Conservation (phyloP, 2,113 vertebrate genomes). For the Gorilla gorilla region DNA sequence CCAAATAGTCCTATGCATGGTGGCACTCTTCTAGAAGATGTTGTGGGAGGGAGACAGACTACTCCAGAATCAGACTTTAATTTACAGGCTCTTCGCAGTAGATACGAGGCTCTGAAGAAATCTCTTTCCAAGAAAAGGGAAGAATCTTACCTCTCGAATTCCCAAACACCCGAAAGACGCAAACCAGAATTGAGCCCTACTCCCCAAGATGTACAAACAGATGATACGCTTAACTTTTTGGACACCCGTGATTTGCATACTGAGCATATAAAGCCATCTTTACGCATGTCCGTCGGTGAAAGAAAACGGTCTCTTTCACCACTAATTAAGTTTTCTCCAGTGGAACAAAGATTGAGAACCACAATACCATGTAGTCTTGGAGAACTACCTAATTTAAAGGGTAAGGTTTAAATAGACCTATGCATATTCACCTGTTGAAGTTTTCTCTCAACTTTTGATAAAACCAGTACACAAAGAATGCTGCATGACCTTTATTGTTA, state of each 20-base stretch:
- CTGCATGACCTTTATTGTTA: neutral
- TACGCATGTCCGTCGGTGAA: neutral
- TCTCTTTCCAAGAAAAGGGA: slow-evolving; percentile 38
- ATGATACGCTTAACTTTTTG: neutral
- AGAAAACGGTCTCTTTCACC: slow-evolving; percentile 69
- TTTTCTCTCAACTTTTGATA: slow-evolving; percentile 28
- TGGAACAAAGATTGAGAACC: slow-evolving; percentile 58
- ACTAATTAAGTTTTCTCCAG: slow-evolving; percentile 66
- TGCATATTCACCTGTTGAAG: neutral
- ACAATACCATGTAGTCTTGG: neutral
- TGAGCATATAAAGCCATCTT: slow-evolving; percentile 46
- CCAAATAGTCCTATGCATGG: slow-evolving; percentile 2
- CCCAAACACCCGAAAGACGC: neutral
- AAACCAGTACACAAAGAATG: neutral
- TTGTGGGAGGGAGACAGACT: neutral
- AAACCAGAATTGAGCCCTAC: neutral
- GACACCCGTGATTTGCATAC: slow-evolving; percentile 54
- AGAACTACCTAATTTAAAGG: slow-evolving; percentile 51
- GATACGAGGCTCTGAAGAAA: slow-evolving; percentile 58
- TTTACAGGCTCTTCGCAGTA: slow-evolving; percentile 19
- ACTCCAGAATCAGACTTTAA: neutral
- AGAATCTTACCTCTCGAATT: slow-evolving; percentile 14
- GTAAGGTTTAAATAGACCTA: slow-evolving; percentile 69
- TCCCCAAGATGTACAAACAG: neutral
- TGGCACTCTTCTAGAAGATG: neutral